Base-by-base conservation (phyloP, 1,140 invertebrate species). In the Scaptomyza graminum region DNA sequence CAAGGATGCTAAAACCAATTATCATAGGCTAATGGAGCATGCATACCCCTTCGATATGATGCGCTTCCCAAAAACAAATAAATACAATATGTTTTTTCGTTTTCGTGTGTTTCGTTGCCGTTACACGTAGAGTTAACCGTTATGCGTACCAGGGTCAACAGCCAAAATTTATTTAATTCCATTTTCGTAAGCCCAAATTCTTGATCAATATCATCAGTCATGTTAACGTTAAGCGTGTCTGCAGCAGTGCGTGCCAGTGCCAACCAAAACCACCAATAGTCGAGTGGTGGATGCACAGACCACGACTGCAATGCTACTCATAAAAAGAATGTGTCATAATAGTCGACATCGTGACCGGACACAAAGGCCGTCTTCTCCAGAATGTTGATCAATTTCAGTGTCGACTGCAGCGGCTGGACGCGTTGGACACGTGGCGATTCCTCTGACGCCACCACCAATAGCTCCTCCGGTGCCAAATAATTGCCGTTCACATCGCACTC, bases 401-500 rank as follows among this genome's bases (percentile, higher is more conserved):
- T 75, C 5, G 85, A 56, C 54, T 90, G 70, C 54, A 66, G 15
- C 1, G 85, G 82, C 41, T 76, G 60, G 8, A 88, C 68, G 12
- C 82, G 62, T 52, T 76, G 60, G 8, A 88, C 68, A n/a, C 82
- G 62, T 52, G 62, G 71, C 28, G 76, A 37, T 28, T 62, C 16
- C 11, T 22, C 12, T 16, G 60, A 34, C 7, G 54, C 49, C 12
- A 56, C 49, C 12, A 62, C 28, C 6, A 82, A 8, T 22, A 91
- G 63, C 0, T 79, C 59, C 16, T 61, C 62, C 9, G 79, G 66
- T 16, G 44, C 60, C 25, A 90, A 55, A 47, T 71, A 50, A 55
- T 91, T 91, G n/a, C 80, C 84, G 54, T 91, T 91, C 0, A 73
- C 15, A 68, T 91, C 90, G 25, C 56, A 76, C 16, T 94, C 91